Evolutionary conservation across 2,888 invertebrate genomes (phyloP), one percentile per base, ranked within the genome.

Genomic region (Pollenia griseotomentosa): DNA sequence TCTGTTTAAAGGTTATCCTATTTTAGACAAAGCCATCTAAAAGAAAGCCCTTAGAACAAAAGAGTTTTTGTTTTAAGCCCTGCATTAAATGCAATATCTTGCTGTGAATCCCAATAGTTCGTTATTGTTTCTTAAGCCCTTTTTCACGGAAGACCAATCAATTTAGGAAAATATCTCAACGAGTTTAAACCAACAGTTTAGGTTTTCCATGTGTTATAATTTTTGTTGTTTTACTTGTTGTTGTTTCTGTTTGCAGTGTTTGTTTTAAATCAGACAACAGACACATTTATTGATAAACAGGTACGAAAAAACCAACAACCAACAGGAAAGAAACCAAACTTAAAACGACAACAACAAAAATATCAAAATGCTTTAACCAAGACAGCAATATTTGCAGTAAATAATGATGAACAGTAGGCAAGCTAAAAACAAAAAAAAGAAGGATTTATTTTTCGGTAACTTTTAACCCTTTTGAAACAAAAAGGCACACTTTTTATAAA

Each of bases 221-320:
- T 70, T 46, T 57, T 57, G 65, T 65, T 65, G 11, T 44, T 7
- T 33, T 33, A 33, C 33, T 33, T 16, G 57, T 19, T 53, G 33
- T 33, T 68, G 14, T n/a, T 51, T 14, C 16, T 53, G 10, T 70
- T 42, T 42, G 7, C 53, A 70, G 44, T 46, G 55, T 66, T 74
- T 48, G 57, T 48, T 81, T 81, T 73, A 65, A 74, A 74, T 65
- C 81, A 81, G 81, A 73, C 73, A 73, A 46, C 77, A 77, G 83
- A 77, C 63, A 83, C 63, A 77, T 77, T 83, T 81, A 77, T 70
- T 77, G 83, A 77, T 77, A 83, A 83, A 77, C 75, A 83, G 77
- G 75, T 77, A 83, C 40, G 63, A 70, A 55, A 53, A 40, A 61
- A 61, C 70, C 77, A 70, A 55, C 59, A 83, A 77, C 77, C 59